Evolutionary conservation across 2,888 invertebrate genomes (phyloP).

Genomic region (Cantharis nigra): DNA sequence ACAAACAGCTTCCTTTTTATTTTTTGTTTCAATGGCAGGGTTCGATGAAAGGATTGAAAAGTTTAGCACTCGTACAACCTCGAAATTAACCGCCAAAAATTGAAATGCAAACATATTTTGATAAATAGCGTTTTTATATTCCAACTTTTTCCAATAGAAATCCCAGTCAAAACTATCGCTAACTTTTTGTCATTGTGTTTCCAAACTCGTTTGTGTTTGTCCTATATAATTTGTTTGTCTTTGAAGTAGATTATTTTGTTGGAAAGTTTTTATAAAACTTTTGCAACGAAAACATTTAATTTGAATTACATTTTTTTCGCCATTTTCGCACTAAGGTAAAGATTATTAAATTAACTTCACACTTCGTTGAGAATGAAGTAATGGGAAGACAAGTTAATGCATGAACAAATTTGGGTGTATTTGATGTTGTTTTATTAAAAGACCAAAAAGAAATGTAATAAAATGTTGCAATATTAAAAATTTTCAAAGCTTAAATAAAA

Average conservation of each 20-base stretch:
- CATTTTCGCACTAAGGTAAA: not conserved
- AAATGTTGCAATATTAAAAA: not conserved
- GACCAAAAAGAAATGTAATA: not conserved
- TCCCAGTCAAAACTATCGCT: not conserved
- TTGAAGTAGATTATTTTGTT: not conserved
- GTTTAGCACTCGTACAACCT: not conserved
- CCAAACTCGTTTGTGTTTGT: not conserved
- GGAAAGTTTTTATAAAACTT: not conserved
- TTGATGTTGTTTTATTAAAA: not conserved
- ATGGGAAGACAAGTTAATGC: not conserved
- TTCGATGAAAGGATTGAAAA: not conserved
- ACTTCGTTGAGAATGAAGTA: not conserved
- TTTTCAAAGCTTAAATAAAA: not conserved
- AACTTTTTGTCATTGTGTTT: not conserved
- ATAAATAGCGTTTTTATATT: not conserved
- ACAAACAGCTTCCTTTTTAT: not conserved
- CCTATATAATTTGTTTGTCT: not conserved
- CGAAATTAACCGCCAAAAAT: not conserved
- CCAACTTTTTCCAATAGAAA: not conserved
- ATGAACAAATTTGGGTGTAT: not conserved
- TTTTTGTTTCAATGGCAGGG: not conserved
- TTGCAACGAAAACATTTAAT: not conserved
- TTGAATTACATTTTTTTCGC: not conserved
- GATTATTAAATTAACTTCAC: not conserved
- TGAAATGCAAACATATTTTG: not conserved